Base-by-base conservation (phyloP, 2,797 vertebrate genomes). In the Acipenser transmontanus region DNA sequence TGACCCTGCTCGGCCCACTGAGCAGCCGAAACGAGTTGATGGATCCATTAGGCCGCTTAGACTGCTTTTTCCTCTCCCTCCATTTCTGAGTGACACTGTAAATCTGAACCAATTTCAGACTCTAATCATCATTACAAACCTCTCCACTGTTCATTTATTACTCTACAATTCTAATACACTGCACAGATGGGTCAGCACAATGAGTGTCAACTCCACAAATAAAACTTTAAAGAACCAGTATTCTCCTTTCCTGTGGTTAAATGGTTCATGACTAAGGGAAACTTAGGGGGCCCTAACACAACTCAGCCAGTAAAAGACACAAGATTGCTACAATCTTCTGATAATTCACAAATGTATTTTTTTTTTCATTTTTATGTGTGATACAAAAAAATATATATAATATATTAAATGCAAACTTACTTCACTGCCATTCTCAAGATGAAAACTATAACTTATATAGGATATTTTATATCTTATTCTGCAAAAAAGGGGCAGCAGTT, bases 51-150 rank as follows among this genome's bases (percentile, higher is more conserved):
- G 96, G 94, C 93, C 81, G 91, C 94, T 93, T 92, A 93, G 91
- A 90, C 95, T 92, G 89, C 93, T 92, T 92, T 93, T 93, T 94
- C 87, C 89, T 88, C 88, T 87, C 86, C 82, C 91, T 89, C 92
- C 91, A 85, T 93, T 92, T 94, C 94, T 88, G 93, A 95, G 92
- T 96, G 89, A 92, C 93, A 94, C 95, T 95, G 96, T 98, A 98
- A 98, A 98, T 99, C 97, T 98, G 93, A 95, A 93, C 97, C 96
- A 99, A 98, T 99, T 98, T 98, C 93, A 93, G 93, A 91, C 94
- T 91, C 95, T 98, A 97, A 98, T 99, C 95, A 97, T 97, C 95
- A 98, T 98, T 98, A 97, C 95, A 95, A 96, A 96, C 93, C 85
- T 85, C 93, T 95, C 95, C 94, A 95, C 93, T 91, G 93, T 95